Evolutionary conservation across 1,140 invertebrate genomes (phyloP).

Genomic region (Frieseomelitta varia): DNA sequence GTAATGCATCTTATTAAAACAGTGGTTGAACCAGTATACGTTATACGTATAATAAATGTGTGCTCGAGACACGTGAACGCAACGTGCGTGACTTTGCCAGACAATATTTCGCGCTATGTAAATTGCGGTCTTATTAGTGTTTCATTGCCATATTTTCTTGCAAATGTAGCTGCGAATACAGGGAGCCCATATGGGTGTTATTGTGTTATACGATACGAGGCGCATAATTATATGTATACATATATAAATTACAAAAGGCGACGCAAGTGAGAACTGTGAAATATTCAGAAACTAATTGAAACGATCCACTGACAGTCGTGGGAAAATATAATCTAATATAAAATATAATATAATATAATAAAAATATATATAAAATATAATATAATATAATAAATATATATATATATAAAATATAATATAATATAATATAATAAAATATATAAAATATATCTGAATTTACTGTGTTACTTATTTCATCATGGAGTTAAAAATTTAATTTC

Average conservation of each 20-base stretch:
- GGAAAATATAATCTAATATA: too few relatives aligned
- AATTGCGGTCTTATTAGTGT: background rate
- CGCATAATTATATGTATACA: too few relatives aligned
- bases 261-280: background rate
- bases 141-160: background rate
- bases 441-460: too few relatives aligned
- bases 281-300: background rate
- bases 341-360: too few relatives aligned
- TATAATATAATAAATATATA: too few relatives aligned
- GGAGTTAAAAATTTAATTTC: background rate
- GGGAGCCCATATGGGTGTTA: too few relatives aligned
- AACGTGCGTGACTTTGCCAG: too few relatives aligned
- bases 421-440: too few relatives aligned
- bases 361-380: too few relatives aligned
- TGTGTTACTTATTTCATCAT: background rate
- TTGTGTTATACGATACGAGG: background rate
- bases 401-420: too few relatives aligned
- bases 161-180: background rate
- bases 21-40: background rate
- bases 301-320: too few relatives aligned
- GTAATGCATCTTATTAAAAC: conserved; percentile 1
- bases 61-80: background rate
- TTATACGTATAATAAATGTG: background rate
- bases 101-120: background rate
- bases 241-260: background rate